These are phyloP conservation scores for Lasaia peninsularis DNA, from an alignment of 1,140 invertebrate species.

Conservation along the genomic window DNA sequence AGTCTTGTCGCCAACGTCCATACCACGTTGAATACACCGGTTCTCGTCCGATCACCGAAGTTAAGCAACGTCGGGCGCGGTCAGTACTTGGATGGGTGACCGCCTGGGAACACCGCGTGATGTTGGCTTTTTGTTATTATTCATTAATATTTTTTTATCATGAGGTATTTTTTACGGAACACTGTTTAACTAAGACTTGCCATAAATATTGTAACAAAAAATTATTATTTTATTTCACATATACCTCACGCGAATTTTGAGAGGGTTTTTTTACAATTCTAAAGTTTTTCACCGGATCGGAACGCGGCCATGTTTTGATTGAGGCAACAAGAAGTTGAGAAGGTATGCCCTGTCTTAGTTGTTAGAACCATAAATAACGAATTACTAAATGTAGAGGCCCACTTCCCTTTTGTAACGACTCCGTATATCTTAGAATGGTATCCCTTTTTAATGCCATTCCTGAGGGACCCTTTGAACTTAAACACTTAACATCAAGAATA, in stretches of 20 bases:
- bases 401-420: conserved; percentile 8
- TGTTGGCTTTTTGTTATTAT: conserved; percentile 11
- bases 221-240: no score
- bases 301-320: no score
- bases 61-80: conserved; percentile 36
- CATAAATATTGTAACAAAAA: no score
- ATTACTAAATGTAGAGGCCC: conserved; percentile 4
- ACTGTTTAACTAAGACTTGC: no score
- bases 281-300: no score
- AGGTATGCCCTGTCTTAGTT: neutral
- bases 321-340: neutral
- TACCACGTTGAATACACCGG: conserved; percentile 44
- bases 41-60: conserved; percentile 40
- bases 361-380: conserved; percentile 1
- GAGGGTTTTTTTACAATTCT: no score
- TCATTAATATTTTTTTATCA: no score
- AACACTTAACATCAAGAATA: conserved; percentile 9
- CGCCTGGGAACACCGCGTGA: conserved; percentile 27
- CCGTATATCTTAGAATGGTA: conserved; percentile 6
- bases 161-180: no score
- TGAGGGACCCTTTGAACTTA: conserved; percentile 6
- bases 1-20: conserved; percentile 45
- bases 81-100: conserved; percentile 20
- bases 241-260: no score
- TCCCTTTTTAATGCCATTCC: conserved; percentile 10